These are phyloP conservation scores for Premnoplex brunnescens DNA, from an alignment of 2,797 vertebrate genomes.

Conservation along the genomic window DNA sequence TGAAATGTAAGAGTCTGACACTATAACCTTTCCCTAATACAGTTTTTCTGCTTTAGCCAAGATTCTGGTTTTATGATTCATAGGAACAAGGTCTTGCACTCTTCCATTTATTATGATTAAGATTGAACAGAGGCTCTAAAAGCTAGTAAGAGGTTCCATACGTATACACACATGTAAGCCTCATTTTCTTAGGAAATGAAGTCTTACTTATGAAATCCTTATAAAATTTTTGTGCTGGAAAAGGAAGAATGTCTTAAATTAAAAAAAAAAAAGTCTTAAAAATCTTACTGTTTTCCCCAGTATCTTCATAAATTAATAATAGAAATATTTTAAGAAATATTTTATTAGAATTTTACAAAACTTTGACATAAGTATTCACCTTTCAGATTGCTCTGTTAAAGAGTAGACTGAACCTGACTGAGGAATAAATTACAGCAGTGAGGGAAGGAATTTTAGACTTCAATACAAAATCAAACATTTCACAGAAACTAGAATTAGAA, in stretches of 20 bases:
- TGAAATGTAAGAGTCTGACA: not conserved
- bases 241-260: not conserved
- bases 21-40: not conserved
- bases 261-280: not conserved
- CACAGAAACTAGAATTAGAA: not conserved
- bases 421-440: not conserved
- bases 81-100: not conserved
- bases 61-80: not conserved
- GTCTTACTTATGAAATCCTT: not conserved
- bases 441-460: not conserved
- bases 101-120: not conserved
- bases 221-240: not conserved
- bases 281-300: fast-evolving
- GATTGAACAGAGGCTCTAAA: not conserved
- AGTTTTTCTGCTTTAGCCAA: not conserved
- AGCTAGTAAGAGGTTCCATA: not conserved
- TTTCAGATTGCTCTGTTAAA: not conserved
- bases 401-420: not conserved
- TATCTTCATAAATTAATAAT: not conserved
- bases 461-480: not conserved
- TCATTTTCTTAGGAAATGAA: not conserved
- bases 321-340: not conserved
- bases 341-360: not conserved
- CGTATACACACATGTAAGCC: fast-evolving
- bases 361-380: not conserved